Evolutionary conservation across 1,140 invertebrate species (phyloP).

Genomic region (Magallana ariakensis): DNA sequence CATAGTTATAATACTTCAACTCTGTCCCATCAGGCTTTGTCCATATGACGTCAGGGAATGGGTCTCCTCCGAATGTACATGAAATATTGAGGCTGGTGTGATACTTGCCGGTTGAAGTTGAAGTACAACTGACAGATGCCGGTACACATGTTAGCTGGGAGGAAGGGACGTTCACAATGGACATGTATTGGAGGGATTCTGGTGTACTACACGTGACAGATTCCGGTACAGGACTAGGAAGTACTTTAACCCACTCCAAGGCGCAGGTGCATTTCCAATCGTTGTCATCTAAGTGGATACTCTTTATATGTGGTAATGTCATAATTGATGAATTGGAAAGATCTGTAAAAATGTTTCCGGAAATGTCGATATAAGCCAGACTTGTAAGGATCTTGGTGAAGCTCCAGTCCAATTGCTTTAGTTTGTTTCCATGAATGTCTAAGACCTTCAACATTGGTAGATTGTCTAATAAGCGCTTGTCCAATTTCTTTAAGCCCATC

Average conservation of each 20-base stretch:
- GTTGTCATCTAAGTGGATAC: neutral
- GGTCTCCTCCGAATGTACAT: slow-evolving; percentile 15
- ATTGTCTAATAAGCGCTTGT: neutral
- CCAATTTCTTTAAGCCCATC: neutral
- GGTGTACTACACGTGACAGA: neutral
- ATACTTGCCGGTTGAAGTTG: neutral
- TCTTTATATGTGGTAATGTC: neutral
- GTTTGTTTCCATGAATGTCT: slow-evolving; percentile 17
- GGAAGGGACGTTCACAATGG: neutral
- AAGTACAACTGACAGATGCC: neutral
- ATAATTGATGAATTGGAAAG: neutral
- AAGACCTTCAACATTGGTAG: neutral
- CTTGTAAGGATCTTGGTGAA: neutral
- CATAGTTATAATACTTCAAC: slow-evolving; percentile 22
- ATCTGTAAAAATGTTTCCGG: slow-evolving; percentile 10
- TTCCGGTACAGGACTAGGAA: neutral
- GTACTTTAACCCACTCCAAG: slow-evolving; percentile 7
- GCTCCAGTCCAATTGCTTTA: neutral
- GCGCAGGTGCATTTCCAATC: neutral
- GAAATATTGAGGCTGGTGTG: neutral
- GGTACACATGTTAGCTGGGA: neutral
- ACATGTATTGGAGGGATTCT: neutral
- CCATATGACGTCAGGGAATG: slow-evolving; percentile 5
- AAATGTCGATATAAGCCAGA: slow-evolving; percentile 8
- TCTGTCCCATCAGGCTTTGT: slow-evolving; percentile 15